phyloP scores from a whole-genome alignment of 2,113 vertebrate species.

The Xyliphius kryptos region DNA sequence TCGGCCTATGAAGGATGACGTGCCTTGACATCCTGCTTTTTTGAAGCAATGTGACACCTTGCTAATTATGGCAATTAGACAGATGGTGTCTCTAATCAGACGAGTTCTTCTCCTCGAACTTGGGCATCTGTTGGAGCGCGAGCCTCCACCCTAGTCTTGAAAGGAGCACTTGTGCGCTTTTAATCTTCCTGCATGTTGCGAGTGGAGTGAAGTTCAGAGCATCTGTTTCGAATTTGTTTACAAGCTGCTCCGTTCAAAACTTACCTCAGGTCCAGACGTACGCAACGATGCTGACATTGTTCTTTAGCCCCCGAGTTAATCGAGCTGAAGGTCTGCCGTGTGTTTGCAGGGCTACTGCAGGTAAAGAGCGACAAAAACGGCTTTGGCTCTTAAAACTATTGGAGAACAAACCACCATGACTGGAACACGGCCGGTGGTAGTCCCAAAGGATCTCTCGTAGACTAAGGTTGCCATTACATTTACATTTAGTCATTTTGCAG shows the following conservation, averaged over 20 bases:
- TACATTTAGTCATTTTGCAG: too few relatives aligned
- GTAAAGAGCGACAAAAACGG: too few relatives aligned
- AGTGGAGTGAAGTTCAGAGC: background rate
- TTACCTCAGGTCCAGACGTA: constrained; percentile 10
- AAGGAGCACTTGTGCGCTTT: background rate
- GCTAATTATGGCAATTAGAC: constrained; percentile 22
- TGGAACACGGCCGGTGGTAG: too few relatives aligned
- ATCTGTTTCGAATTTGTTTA: constrained; percentile 15
- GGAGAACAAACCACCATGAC: too few relatives aligned
- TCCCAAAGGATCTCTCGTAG: too few relatives aligned
- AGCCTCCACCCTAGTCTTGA: background rate
- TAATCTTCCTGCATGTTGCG: background rate
- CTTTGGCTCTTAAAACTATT: too few relatives aligned
- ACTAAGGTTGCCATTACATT: too few relatives aligned
- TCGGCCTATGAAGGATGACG: constrained; percentile 3
- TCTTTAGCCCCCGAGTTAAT: too few relatives aligned
- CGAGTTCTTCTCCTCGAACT: background rate
- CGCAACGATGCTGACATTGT: too few relatives aligned
- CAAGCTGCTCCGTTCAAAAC: constrained; percentile 10
- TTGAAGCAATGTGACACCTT: constrained; percentile 20
- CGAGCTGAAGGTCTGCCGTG: too few relatives aligned
- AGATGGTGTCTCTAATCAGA: constrained; percentile 18
- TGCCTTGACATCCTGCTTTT: constrained; percentile 5
- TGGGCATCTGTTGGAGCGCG: background rate
- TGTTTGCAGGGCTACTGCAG: too few relatives aligned